Base-by-base conservation (phyloP, 2,888 invertebrate genomes). In the Nemurella pictetii region DNA sequence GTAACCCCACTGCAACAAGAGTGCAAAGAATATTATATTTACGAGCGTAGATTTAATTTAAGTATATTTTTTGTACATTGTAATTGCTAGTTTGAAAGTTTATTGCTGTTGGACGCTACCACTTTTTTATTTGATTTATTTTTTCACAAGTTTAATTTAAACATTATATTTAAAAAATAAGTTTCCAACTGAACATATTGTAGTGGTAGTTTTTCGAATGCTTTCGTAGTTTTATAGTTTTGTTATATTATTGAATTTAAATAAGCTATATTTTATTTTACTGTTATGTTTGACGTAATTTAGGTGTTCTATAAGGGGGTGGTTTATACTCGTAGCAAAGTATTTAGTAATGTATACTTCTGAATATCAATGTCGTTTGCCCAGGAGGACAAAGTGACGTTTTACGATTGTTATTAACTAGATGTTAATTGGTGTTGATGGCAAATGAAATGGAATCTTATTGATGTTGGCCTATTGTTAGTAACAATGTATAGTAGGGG, bases 171-270 rank as follows among this genome's bases (percentile, higher is more conserved):
- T 55, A 55, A 4, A n/a, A 55, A 55, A 1, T 55, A 55, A 7
- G 55, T 55, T 55, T 55, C 20, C 15, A 20, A 55, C 15, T 15
- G n/a, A 15, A 20, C 20, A 55, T 55, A 15, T 20, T 7, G 20
- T 55, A 2, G 12, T 55, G 2, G 55, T 55, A 55, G 12, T 20
- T 55, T 20, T 55, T 55, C 55, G 55, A 12, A 55, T 12, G 55
- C 15, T 55, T 55, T 55, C 55, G 55, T 55, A 55, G 55, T 55
- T 86, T 87, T 87, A 87, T 88, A 88, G 87, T 90, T 89, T 91
- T 90, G 84, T 80, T 86, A 86, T 86, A 87, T 86, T 87, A 83
- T 86, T 85, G 86, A 84, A 84, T 85, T 82, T 73, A n/a, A n/a
- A n/a, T n/a, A n/a, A n/a, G n/a, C n/a, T n/a, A n/a, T n/a, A n/a